A percentile compares a stretch with the other conserved stretches of the same genome.
Conservation (phyloP, 2,888 invertebrate genomes). For the Xanthia togata region DNA sequence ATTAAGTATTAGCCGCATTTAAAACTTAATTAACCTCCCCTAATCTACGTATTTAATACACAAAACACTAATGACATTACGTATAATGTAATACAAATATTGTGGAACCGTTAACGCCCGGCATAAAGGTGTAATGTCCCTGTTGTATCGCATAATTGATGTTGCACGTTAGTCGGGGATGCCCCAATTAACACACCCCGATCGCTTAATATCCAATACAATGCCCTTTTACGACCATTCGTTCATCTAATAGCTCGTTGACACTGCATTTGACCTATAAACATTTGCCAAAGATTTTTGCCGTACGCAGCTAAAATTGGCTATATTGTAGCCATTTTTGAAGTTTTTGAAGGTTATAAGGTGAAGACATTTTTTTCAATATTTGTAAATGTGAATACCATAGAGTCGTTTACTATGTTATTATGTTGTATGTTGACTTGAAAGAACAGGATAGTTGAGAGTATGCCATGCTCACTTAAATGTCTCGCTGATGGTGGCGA, state of each 20-base stretch:
- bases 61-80: slow-evolving; percentile 58
- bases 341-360: background rate
- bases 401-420: too few relatives aligned
- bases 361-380: too few relatives aligned
- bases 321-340: background rate
- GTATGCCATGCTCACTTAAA: too few relatives aligned
- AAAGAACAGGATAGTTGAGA: too few relatives aligned
- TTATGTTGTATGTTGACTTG: too few relatives aligned
- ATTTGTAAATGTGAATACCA: too few relatives aligned
- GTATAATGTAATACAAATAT: slow-evolving; percentile 61
- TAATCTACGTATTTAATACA: slow-evolving; percentile 52
- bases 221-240: slow-evolving; percentile 78
- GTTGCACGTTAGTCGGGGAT: slow-evolving; percentile 66
- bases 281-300: slow-evolving; percentile 24
- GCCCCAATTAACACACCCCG: slow-evolving; percentile 76
- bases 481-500: too few relatives aligned
- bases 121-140: slow-evolving; percentile 63
- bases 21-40: slow-evolving; percentile 43
- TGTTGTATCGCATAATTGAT: slow-evolving; percentile 66
- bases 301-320: background rate
- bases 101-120: slow-evolving; percentile 44
- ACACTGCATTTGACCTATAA: slow-evolving; percentile 60
- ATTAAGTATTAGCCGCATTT: slow-evolving; percentile 24
- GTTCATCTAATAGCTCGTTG: slow-evolving; percentile 76
- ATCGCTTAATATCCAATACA: slow-evolving; percentile 78